phyloP scores from a whole-genome alignment of 2,888 invertebrate genomes.

The Spialia ferax region DNA sequence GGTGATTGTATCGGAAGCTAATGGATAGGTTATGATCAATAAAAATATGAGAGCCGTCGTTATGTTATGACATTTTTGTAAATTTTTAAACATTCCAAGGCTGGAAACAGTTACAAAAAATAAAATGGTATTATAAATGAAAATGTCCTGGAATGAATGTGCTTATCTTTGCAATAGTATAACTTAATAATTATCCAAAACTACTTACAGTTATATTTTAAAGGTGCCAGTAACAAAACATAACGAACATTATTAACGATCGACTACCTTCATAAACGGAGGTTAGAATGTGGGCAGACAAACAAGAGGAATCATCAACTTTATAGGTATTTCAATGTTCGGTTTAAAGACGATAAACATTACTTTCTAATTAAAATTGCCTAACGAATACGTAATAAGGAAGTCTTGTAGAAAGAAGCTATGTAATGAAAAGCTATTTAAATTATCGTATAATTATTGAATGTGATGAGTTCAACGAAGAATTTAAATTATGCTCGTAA shows the following conservation, averaged over 20 bases:
- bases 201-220: too few relatives aligned
- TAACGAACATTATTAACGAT: neutral
- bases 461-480: too few relatives aligned
- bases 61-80: neutral
- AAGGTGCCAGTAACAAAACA: too few relatives aligned
- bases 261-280: neutral
- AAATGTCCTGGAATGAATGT: too few relatives aligned
- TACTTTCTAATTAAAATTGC: neutral
- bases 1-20: neutral
- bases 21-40: slow-evolving; percentile 1
- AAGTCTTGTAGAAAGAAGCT: too few relatives aligned
- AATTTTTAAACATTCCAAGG: neutral
- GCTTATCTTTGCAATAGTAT: too few relatives aligned
- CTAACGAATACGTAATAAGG: neutral
- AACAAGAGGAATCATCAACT: neutral
- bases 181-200: too few relatives aligned
- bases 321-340: neutral
- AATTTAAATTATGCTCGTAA: too few relatives aligned
- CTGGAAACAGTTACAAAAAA: too few relatives aligned
- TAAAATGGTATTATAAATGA: too few relatives aligned
- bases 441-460: too few relatives aligned
- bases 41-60: neutral
- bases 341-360: neutral
- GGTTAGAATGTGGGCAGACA: neutral
- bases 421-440: too few relatives aligned